Evolutionary conservation across 2,113 vertebrate species (phyloP), one percentile per base, ranked within the genome.

Genomic region (Neolamprologus hecqui): DNA sequence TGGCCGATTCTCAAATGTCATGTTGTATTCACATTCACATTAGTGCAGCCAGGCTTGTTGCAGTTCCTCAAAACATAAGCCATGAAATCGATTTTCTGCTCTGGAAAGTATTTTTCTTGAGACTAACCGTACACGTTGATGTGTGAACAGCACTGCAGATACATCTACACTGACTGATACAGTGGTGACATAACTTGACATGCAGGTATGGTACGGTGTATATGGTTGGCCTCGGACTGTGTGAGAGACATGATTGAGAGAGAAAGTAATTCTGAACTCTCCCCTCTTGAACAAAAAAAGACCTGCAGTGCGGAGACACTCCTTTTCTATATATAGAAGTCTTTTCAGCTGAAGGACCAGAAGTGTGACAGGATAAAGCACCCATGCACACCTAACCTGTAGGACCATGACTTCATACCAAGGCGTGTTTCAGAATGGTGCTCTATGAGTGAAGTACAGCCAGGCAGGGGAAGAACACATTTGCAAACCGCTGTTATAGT

Each of bases 21-120:
- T 58, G 60, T 80, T 82, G 57, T 82, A 54, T 51, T 40, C 35
- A 42, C 55, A 68, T 63, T 21, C 63, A 65, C 40, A 80, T 89
- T 84, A 54, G 90, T 79, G 83, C 92, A 91, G 82, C 47, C 84
- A 82, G 35, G 63, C 91, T 90, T 82, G 86, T 35, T 63, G 21
- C 14, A 86, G 55, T 89, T 53, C 57, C 81, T 84, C 42, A 12
- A 89, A 87, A 90, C 84, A 75, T 17, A 12, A 70, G 31, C 65
- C 83, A 83, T 37, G 33, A 89, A 86, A 91, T 93, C 1, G 35
- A 88, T 90, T 86, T 94, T 83, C 70, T 86, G 54, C 84, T 84
- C 80, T 6, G 31, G 77, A 88, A 85, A 49, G 33, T 75, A 23
- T 79, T 70, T 77, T 42, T 63, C 7, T 31, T 26, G 5, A 12